Conservation (phyloP, 37 sponge, comb jelly and placozoan species). For the Theonella swinhoei region DNA sequence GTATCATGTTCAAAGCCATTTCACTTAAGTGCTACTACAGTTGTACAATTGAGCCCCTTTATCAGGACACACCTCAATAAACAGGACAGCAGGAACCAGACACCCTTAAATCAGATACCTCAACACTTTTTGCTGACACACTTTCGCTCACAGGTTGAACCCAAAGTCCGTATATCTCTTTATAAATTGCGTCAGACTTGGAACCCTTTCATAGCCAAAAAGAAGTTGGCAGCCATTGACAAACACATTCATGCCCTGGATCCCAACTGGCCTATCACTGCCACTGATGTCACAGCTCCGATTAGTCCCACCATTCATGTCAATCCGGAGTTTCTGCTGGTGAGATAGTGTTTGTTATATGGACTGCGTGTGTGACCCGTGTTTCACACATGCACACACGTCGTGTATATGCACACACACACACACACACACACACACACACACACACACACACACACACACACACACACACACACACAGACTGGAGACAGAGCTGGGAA, state of each 20-base stretch:
- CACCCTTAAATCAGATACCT: no score
- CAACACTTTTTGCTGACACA: no score
- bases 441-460: constrained; percentile 22
- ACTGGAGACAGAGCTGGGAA: no score
- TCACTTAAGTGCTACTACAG: no score
- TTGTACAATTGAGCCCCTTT: no score
- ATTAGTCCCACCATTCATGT: constrained; percentile 67
- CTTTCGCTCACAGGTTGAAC: constrained; percentile 59
- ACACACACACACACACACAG: constrained; percentile 19
- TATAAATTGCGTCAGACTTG: constrained; percentile 89
- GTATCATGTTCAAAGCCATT: no score
- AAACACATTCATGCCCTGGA: constrained; percentile 76
- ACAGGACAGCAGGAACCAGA: no score
- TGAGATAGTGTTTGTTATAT: not conserved
- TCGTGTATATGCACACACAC: not conserved
- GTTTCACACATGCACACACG: not conserved
- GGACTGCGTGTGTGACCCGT: not conserved
- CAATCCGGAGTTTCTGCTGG: constrained; percentile 67
- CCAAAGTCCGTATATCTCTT: constrained; percentile 54
- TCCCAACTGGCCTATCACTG: constrained; percentile 81
- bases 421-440: constrained; percentile 2
- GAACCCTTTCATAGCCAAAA: constrained; percentile 42
- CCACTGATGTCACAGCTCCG: constrained; percentile 3
- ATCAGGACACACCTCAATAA: no score
- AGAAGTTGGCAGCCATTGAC: constrained; percentile 80